These are phyloP conservation scores for Sitta europaea DNA, from an alignment of 2,113 vertebrate species.

Conservation along the genomic window DNA sequence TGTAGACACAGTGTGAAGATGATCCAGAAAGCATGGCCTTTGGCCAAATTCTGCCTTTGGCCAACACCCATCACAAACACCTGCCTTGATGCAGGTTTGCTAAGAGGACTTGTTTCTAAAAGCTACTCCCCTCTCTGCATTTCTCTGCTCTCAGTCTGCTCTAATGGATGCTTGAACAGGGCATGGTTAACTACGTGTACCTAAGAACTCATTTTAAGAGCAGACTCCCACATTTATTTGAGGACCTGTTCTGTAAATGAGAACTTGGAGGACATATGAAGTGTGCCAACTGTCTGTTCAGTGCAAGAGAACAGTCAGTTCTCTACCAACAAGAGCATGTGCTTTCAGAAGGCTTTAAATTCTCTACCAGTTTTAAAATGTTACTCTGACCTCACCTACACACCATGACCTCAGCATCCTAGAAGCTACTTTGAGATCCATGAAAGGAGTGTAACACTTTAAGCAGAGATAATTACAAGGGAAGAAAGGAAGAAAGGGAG, in stretches of 20 bases:
- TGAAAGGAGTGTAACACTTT: background rate
- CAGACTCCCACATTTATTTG: background rate
- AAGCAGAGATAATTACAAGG: background rate
- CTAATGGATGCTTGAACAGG: background rate
- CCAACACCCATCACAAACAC: background rate
- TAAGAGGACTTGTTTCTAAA: background rate
- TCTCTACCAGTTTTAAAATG: background rate
- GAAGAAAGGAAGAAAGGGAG: constrained; percentile 8
- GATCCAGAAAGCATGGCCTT: background rate
- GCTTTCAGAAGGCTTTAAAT: background rate
- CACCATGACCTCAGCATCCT: background rate
- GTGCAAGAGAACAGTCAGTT: background rate
- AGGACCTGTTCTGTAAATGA: background rate
- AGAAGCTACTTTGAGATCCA: background rate
- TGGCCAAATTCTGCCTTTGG: background rate
- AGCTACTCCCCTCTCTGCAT: background rate
- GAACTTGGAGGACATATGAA: background rate
- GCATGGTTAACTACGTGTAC: background rate
- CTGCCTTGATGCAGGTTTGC: background rate
- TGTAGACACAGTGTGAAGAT: background rate
- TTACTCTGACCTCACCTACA: background rate
- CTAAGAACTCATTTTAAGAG: background rate
- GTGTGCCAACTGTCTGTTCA: background rate
- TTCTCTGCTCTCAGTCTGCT: background rate
- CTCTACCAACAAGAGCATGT: background rate